These are phyloP conservation scores for Centropus unirufus DNA, from an alignment of 2,113 vertebrate species.

Conservation along the genomic window DNA sequence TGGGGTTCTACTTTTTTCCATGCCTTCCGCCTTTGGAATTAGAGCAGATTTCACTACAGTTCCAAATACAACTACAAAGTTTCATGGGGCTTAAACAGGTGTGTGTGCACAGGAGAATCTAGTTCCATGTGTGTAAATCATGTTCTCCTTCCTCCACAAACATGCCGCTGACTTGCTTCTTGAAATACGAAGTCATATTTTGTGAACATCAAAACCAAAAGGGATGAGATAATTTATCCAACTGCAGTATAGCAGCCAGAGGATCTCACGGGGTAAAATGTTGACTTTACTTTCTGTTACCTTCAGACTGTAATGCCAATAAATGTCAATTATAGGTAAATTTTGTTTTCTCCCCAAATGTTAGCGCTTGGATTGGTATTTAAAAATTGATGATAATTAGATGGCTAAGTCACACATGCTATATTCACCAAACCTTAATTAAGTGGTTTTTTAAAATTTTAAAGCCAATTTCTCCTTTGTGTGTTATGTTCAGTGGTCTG, in stretches of 20 bases:
- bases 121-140: background rate
- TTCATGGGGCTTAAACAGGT: background rate
- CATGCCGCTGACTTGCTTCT: background rate
- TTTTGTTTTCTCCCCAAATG: background rate
- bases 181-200: background rate
- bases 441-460: background rate
- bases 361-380: background rate
- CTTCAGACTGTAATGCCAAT: background rate
- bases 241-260: background rate
- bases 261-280: background rate
- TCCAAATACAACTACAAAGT: background rate
- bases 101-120: background rate
- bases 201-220: background rate
- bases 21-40: background rate
- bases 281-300: background rate
- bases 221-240: background rate
- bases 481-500: background rate
- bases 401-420: background rate
- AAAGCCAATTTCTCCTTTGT: background rate
- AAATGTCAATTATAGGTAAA: background rate
- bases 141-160: background rate
- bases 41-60: background rate
- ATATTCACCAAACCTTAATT: background rate
- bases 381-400: background rate
- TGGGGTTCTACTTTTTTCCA: background rate